Evolutionary conservation across 2,888 invertebrate genomes (phyloP).

Genomic region (Bombylius major): DNA sequence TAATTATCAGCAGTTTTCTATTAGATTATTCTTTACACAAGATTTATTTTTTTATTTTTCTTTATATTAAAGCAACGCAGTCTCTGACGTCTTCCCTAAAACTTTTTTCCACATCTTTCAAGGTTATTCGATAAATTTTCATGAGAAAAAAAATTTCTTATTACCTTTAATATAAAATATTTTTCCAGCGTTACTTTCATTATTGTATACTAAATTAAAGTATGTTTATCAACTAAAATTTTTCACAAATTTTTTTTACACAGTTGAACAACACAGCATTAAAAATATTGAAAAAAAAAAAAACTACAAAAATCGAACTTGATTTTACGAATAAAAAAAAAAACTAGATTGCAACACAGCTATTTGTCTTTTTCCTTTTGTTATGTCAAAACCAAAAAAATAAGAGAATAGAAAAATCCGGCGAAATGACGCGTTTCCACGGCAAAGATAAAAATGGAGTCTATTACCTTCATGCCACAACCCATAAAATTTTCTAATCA

Average conservation of each 20-base stretch:
- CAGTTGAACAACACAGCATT: no score
- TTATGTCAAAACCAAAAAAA: constrained; percentile 4
- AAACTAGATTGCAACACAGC: not conserved
- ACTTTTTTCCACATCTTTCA: no score
- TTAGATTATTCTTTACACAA: no score
- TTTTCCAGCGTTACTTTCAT: constrained; percentile 9
- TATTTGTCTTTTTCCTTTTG: not conserved
- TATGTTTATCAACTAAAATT: constrained; percentile 1
- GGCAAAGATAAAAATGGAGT: not conserved
- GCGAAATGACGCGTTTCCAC: constrained; percentile 9
- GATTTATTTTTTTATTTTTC: no score
- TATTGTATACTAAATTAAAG: constrained; percentile 2
- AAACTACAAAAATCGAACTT: constrained; percentile 8
- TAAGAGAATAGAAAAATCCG: not conserved
- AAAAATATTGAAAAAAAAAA: not conserved
- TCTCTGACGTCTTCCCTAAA: no score
- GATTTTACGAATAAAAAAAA: not conserved
- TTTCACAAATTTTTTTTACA: not conserved
- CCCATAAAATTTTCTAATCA: no score
- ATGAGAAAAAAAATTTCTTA: not conserved
- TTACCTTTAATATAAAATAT: constrained; percentile 12
- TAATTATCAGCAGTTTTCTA: no score
- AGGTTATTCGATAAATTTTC: not conserved
- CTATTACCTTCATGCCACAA: no score
- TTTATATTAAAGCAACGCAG: no score